Evolutionary conservation across 1,140 invertebrate genomes (phyloP).

Genomic region (Hyphantria cunea): DNA sequence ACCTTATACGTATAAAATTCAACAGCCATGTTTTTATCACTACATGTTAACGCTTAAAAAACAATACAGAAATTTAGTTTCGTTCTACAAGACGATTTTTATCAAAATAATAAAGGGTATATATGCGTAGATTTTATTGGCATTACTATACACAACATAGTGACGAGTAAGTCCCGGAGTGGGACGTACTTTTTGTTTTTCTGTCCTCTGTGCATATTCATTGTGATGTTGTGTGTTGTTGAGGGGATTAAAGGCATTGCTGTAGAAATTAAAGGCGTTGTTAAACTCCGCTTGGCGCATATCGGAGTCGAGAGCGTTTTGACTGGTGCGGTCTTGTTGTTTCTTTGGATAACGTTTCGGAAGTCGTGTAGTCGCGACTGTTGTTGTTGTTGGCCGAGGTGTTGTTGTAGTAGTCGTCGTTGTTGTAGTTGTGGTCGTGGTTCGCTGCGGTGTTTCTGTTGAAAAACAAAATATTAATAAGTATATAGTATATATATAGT

Average conservation of each 20-base stretch:
- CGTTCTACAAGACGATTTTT: constrained; percentile 27
- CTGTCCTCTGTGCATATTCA: constrained; percentile 65
- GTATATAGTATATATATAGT: no score
- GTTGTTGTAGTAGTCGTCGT: constrained; percentile 66
- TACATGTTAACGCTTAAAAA: constrained; percentile 39
- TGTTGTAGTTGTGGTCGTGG: constrained; percentile 68
- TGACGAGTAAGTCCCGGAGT: constrained; percentile 59
- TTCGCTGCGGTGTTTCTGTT: constrained; percentile 74
- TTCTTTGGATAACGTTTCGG: constrained; percentile 67
- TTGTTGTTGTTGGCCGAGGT: constrained; percentile 46
- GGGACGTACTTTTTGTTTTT: constrained; percentile 68
- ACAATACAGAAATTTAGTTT: constrained; percentile 33
- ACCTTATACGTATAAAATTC: constrained; percentile 63
- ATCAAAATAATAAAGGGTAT: constrained; percentile 22
- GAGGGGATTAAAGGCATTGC: constrained; percentile 44
- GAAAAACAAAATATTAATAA: no score
- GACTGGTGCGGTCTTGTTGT: constrained; percentile 51
- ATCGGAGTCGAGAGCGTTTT: constrained; percentile 65
- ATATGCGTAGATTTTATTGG: constrained; percentile 20
- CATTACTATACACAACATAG: constrained; percentile 56
- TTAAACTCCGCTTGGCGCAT: constrained; percentile 50
- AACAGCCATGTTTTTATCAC: constrained; percentile 78
- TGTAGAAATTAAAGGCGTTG: constrained; percentile 66
- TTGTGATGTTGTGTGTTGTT: constrained; percentile 56
- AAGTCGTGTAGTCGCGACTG: constrained; percentile 50